Conservation (phyloP, 2,797 vertebrate species). For the Thripadectes ignobilis region DNA sequence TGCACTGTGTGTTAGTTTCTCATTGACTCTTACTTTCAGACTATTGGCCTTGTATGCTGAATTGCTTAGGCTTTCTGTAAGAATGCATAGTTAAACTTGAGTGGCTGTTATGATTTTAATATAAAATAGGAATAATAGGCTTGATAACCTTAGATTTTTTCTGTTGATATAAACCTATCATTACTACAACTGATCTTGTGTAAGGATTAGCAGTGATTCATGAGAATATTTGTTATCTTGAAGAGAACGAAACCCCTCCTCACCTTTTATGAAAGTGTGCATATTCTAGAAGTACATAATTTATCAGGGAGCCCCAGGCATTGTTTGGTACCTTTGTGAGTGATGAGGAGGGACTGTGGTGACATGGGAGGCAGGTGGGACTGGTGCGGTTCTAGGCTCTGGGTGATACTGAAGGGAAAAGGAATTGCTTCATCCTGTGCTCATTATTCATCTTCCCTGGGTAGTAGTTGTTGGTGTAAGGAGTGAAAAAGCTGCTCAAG, state of each 20-base stretch:
- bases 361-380: neutral
- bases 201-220: neutral
- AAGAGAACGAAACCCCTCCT: neutral
- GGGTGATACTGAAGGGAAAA: neutral
- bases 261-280: neutral
- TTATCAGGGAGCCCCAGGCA: neutral
- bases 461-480: neutral
- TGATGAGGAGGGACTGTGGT: neutral
- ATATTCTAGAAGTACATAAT: neutral
- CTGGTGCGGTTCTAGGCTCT: neutral
- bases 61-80: neutral
- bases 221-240: neutral
- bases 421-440: neutral
- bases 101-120: neutral
- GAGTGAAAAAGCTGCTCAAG: neutral
- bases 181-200: neutral
- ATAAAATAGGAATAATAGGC: neutral
- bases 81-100: neutral
- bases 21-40: neutral
- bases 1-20: rapidly evolving
- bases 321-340: neutral
- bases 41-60: neutral
- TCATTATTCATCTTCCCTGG: neutral
- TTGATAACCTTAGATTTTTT: neutral
- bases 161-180: rapidly evolving